A percentile compares a stretch with the other conserved stretches of the same genome.
Evolutionary conservation across 2,113 vertebrate genomes (phyloP).

Genomic region (Xiphias gladius): DNA sequence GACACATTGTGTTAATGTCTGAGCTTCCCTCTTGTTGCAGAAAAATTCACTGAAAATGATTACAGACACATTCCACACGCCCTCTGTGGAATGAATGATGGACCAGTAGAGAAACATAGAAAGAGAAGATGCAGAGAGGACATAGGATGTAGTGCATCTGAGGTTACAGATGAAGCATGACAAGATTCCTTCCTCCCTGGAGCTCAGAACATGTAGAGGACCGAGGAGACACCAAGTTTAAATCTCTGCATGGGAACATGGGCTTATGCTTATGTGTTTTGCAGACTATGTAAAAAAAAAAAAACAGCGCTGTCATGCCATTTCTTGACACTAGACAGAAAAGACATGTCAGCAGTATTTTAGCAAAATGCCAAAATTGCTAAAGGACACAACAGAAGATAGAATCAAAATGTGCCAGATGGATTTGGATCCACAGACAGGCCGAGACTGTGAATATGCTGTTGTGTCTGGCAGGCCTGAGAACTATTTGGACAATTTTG

Average conservation of each 20-base stretch:
- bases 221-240: constrained; percentile 7
- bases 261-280: constrained; percentile 37
- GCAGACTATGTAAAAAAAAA: constrained; percentile 2
- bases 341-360: constrained; percentile 36
- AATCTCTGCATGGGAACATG: constrained; percentile 6
- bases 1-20: constrained; percentile 55
- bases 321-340: constrained; percentile 50
- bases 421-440: constrained; percentile 48
- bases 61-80: constrained; percentile 76
- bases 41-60: constrained; percentile 75
- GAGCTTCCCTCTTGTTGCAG: constrained; percentile 46
- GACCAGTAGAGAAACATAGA: constrained; percentile 40
- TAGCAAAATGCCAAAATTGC: constrained; percentile 42
- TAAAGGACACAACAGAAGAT: constrained; percentile 29
- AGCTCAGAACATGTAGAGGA: not conserved
- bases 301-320: not conserved
- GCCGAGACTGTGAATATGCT: constrained; percentile 57
- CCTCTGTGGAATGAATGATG: constrained; percentile 48
- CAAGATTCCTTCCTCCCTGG: constrained; percentile 15
- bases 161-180: constrained; percentile 62
- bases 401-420: constrained; percentile 31
- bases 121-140: constrained; percentile 36
- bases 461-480: constrained; percentile 67
- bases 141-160: constrained; percentile 63
- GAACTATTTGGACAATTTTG: constrained; percentile 72